Evolutionary conservation across 1,140 invertebrate genomes (phyloP), one percentile per base, ranked within the genome.

Genomic region (Holotrichia oblita): DNA sequence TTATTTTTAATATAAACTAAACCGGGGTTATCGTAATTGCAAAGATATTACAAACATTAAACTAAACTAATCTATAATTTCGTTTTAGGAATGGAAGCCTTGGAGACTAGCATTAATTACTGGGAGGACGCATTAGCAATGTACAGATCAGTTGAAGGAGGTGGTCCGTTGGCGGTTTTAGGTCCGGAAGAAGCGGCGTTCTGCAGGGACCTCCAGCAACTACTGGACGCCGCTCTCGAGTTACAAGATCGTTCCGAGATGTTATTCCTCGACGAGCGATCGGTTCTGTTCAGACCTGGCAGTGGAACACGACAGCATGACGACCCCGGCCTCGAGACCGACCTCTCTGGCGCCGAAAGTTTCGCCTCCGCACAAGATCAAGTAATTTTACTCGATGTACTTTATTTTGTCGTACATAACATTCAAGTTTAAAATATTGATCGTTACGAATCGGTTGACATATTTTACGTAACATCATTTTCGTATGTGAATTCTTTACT

Each of bases 311-410:
- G 81, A 83, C 61, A 84, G 83, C 59, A 89, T 88, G 78, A 83
- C 69, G 79, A 82, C 48, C 83, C 85, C 84, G 87, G 85, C 9
- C 84, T 87, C 12, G 76, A 77, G 14, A 87, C 87, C 0, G 91
- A 91, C 85, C 89, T 92, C 79, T 96, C 95, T 79, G 95, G 94
- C 0, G 93, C 94, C 0, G 97, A 98, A 86, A 98, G 96, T 42
- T 99, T 98, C 88, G 96, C 96, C 34, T 98, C 97, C 0, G 97
- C 97, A 0, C 93, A 96, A 87, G 96, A 97, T 88, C 94, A 96
- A 87, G 93, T 95, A 86, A 88, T n/a, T n/a, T n/a, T 69, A 22
- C 61, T 69, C 12, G 20, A 2, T 27, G 27, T 69, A 34, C 10
- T 48, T 48, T 69, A 55, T 17, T 55, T 4, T 9, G 48, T n/a